phyloP scores from a whole-genome alignment of 2,888 invertebrate species.

The Therioaphis trifolii region DNA sequence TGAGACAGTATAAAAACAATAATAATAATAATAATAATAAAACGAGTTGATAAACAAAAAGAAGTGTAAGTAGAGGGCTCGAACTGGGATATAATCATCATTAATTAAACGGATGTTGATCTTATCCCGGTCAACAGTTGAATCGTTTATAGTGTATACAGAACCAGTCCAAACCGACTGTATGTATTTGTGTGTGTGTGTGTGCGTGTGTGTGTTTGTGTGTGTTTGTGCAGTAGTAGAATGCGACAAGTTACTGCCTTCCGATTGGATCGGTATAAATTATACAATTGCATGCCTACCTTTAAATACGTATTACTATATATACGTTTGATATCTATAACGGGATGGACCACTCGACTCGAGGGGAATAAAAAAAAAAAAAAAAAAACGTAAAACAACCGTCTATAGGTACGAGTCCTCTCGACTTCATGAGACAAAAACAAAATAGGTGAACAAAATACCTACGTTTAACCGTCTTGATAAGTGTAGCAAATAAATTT shows the following conservation, averaged over 20 bases:
- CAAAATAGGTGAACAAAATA: background rate
- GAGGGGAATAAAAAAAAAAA: slow-evolving; percentile 29
- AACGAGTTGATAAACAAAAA: slow-evolving; percentile 47
- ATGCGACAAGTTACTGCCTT: slow-evolving; percentile 62
- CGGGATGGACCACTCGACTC: slow-evolving; percentile 59
- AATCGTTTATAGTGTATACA: slow-evolving; percentile 46
- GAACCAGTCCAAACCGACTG: slow-evolving; percentile 52
- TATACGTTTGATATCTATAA: slow-evolving; percentile 51
- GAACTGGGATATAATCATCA: slow-evolving; percentile 60
- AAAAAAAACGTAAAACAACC: slow-evolving; percentile 23
- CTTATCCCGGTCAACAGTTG: slow-evolving; percentile 56
- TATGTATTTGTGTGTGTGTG: slow-evolving; percentile 11
- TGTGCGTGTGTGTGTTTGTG: slow-evolving; percentile 22
- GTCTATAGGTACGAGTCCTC: background rate
- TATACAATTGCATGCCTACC: slow-evolving; percentile 61
- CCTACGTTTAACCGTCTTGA: too few relatives aligned
- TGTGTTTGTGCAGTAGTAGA: slow-evolving; percentile 56
- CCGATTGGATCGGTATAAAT: slow-evolving; percentile 63
- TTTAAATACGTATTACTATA: slow-evolving; percentile 29
- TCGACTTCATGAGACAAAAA: background rate
- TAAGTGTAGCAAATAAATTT: too few relatives aligned
- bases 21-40: slow-evolving; percentile 20
- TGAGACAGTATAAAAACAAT: slow-evolving; percentile 24
- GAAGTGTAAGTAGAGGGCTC: slow-evolving; percentile 36
- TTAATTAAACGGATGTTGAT: slow-evolving; percentile 63